Base-by-base conservation (phyloP, 2,113 vertebrate species). In the Zonotrichia leucophrys region DNA sequence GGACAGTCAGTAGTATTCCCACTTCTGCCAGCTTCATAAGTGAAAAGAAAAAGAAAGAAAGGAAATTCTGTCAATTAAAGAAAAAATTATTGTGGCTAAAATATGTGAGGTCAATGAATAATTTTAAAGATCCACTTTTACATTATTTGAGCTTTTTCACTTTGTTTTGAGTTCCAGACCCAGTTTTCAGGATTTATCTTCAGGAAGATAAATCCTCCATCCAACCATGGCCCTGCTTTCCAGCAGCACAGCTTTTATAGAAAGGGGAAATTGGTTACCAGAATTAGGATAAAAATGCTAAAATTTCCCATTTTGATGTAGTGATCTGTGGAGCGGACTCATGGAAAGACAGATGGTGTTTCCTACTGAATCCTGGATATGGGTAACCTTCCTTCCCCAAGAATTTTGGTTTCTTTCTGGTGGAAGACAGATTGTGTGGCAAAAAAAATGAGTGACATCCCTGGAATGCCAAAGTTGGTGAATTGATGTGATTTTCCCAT, bases 391-490 rank as follows among this genome's bases (percentile, higher is more conserved):
- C 62, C 5, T 88, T 72, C 9, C 47, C 12, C 33, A 15, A 6
- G 7, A 55, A 46, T 60, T 68, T 86, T 59, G 19, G 7, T 68
- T 75, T 79, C 24, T 67, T 67, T 72, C 35, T 79, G 52, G 44
- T 53, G 15, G 23, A 83, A 58, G 35, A 21, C 6, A 41, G 27
- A 23, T 13, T 15, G 9, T 16, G 35, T 56, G 39, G n/a, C 52
- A 16, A 81, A 63, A 90, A 41, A 30, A 68, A 52, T 12, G 22
- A n/a, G 15, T 24, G 49, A 14, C 17, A 47, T n/a, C 52, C 18
- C 10, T 4, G 27, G 46, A 44, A 60, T 44, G 37, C 22, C 6
- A 12, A 1, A 72, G n/a, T 1, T 1, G 2, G 28, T 19, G 30
- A 31, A 23, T 31, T 21, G 33, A 35, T 63, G 39, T 20, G 72